Evolutionary conservation across 2,888 invertebrate species (phyloP), one percentile per base, ranked within the genome.

Genomic region (Gandaritis pyraliata): DNA sequence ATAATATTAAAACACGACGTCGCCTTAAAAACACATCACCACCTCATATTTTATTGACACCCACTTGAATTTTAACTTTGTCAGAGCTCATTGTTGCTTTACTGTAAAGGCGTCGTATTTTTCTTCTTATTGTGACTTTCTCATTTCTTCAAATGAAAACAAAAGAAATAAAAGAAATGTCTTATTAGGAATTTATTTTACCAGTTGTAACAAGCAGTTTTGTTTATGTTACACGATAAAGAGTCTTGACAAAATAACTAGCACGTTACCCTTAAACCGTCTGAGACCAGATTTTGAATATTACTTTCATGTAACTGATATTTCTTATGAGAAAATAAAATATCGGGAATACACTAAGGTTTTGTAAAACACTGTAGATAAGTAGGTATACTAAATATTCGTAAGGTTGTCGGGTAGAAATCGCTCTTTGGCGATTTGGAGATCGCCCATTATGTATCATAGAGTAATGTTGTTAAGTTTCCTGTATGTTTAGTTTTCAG

Each of bases 1-100:
- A 79, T 73, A 83, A 83, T 83, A 78, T 80, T 81, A 75, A 76
- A 79, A 75, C 66, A 64, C 64, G 47, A 64, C 64, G 45, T 16
- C 23, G 46, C 46, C 57, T 62, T 50, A 51, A 57, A 43, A 66
- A 58, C 54, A 65, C 38, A 63, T 50, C 61, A 50, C 53, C 46
- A 41, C 45, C 61, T 60, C 58, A 63, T 66, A 63, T 56, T 66
- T 66, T 62, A 62, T 65, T 59, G 65, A 62, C 58, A 61, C 46
- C 48, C 38, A 52, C 55, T 65, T 61, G 49, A 61, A 53, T 56
- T 59, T 36, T 58, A 52, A 60, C 38, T 48, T 43, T 58, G 57
- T 48, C 58, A 55, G 50, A 41, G 41, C 38, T 57, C 56, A 57
- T 53, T 51, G 48, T 57, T 49, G 52, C 55, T 55, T 57, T 48